A percentile compares a stretch with the other conserved stretches of the same genome.
phyloP scores from a whole-genome alignment of 2,888 invertebrate species.

The Leptinotarsa peninsularis region DNA sequence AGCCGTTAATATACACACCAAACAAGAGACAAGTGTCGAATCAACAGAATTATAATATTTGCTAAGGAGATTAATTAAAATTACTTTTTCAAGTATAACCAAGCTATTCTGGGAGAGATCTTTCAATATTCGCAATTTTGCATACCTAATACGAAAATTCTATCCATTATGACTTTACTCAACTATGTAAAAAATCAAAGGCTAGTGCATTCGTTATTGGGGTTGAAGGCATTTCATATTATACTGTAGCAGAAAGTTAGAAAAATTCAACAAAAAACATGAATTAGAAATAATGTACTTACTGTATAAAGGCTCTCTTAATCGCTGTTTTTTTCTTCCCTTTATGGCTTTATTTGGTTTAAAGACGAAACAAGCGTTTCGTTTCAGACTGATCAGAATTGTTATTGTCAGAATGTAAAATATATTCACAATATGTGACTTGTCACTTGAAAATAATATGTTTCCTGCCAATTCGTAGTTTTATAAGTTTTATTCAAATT shows the following conservation, averaged over 20 bases:
- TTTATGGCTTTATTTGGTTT: not conserved
- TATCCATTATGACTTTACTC: not conserved
- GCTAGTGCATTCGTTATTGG: not conserved
- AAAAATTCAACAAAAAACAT: slow-evolving; percentile 2
- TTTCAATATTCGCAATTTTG: too few species aligned
- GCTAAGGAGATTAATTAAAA: too few species aligned
- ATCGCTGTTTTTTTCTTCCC: not conserved
- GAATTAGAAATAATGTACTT: slow-evolving; percentile 24
- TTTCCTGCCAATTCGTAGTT: not conserved
- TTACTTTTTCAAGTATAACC: too few species aligned
- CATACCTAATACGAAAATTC: too few species aligned
- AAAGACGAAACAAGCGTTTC: slow-evolving; percentile 16
- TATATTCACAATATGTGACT: slow-evolving; percentile 35
- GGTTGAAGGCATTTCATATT: not conserved
- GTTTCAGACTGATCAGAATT: not conserved
- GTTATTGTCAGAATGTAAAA: slow-evolving; percentile 33
- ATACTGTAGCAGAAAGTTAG: not conserved
- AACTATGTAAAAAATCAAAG: not conserved
- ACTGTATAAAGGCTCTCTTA: slow-evolving; percentile 24
- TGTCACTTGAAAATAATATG: not conserved
- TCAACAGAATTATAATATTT: too few species aligned
- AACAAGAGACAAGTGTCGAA: too few species aligned
- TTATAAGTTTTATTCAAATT: too few species aligned
- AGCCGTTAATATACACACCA: too few species aligned
- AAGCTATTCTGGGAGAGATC: too few species aligned